Evolutionary conservation across 2,113 vertebrate genomes (phyloP), one percentile per base, ranked within the genome.

Genomic region (Synchiropus splendidus): DNA sequence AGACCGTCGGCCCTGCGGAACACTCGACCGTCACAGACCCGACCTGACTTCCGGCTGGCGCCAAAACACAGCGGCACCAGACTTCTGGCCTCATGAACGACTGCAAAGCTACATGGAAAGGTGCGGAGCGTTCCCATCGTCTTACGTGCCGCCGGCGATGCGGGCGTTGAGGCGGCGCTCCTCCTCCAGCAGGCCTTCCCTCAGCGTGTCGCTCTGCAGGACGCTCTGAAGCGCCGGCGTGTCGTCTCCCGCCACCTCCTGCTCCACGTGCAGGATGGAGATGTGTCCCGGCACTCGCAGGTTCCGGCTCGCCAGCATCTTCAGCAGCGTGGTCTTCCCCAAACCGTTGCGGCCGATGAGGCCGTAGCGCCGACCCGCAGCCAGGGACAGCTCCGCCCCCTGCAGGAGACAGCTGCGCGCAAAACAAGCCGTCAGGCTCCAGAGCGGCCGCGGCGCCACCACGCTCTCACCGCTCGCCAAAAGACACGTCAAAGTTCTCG

Each of bases 401-500:
- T 89, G 86, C 59, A 99, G 83, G 9, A 99, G 70, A 43, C 90
- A 89, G 36, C 95, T 99, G 64, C 6, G 11, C 1, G 16, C 6
- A n/a, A 5, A n/a, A 21, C 2, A 18, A 6, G 31, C 4, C 14
- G 21, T 27, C 21, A 27, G 21, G 2, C 13, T 12, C 16, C 5
- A 10, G 36, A 16, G 5, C 10, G 15, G 14, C 2, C 15, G 2
- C 5, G 36, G 3, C 12, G 3, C 12, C 17, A n/a, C 6, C 12
- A 8, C 6, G 16, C 10, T 21, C 43, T 52, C 77, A 92, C 95
- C 94, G 86, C 51, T 99, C 95, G 34, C 95, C 95, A 34, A 97
- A 99, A 27, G 93, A 91, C 44, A 99, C 91, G 1, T 99, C 95
- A 6, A 99, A 99, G 85, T 99, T 99, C 70, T 98, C 94, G 0